Conservation (phyloP, 2,797 vertebrate genomes). For the Gorsachius magnificus region DNA sequence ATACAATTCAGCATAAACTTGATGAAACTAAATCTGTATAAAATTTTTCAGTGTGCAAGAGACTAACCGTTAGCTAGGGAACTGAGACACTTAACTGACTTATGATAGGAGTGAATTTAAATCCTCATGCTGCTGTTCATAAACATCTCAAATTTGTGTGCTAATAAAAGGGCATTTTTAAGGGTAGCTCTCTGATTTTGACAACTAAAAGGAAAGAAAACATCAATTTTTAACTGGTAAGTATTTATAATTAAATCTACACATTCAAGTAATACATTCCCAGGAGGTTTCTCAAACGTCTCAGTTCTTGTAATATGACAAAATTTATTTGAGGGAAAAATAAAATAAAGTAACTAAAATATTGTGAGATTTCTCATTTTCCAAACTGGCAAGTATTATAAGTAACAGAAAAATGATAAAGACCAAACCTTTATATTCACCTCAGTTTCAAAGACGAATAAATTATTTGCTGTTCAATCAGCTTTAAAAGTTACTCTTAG, state of each 20-base stretch:
- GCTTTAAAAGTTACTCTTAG: not conserved
- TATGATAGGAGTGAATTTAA: not conserved
- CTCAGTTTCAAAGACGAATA: not conserved
- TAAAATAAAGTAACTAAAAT: not conserved
- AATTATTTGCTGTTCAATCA: not conserved
- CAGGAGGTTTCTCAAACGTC: not conserved
- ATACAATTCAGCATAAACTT: not conserved
- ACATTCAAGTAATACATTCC: not conserved
- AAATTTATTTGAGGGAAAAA: not conserved
- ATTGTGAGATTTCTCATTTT: not conserved
- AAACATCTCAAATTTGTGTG: not conserved
- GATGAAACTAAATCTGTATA: not conserved
- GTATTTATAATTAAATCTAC: not conserved
- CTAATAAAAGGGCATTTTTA: not conserved
- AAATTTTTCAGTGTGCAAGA: not conserved
- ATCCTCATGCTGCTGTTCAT: not conserved
- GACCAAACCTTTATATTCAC: not conserved
- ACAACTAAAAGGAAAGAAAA: not conserved
- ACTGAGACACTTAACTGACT: not conserved
- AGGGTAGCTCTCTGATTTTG: not conserved
- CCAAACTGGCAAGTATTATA: not conserved
- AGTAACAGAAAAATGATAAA: not conserved
- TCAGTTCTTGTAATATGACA: not conserved
- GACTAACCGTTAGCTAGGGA: not conserved
- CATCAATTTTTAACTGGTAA: not conserved